Base-by-base conservation (phyloP, 1,140 invertebrate species). In the Aporrectodea caliginosa region DNA sequence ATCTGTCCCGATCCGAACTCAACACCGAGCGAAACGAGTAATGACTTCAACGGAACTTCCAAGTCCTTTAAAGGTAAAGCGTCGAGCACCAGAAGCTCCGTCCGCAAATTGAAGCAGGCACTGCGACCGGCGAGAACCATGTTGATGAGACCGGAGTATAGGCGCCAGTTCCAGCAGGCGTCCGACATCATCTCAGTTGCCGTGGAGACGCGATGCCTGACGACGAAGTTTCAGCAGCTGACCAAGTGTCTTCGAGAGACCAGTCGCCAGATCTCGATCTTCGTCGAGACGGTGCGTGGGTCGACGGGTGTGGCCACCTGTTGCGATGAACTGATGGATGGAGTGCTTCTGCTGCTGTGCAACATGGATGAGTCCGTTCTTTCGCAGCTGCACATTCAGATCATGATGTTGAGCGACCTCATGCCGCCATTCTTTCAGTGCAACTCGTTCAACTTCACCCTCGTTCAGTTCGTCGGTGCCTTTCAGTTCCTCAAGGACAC, bases 251-350 rank as follows among this genome's bases (percentile, higher is more conserved):
- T 79, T 27, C 78, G 78, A 1, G 73, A 79, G 71, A 75, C 73
- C 73, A 78, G 29, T 69, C 1, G 32, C 2, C 77, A 78, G 2
- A 22, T 58, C 2, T 35, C 34, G 35, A 2, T 2, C 58, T 71
- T 78, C 6, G 27, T 58, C 33, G 2, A 16, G 35, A 12, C 32
- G 16, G 6, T 58, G 43, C 6, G 43, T 6, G 43, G 43, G 1
- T 29, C 34, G 32, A 22, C 71, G 12, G 33, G 71, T 6, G 35
- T 30, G 34, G 71, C 32, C 0, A 35, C 34, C 72, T 73, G 58
- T 6, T 58, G 43, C 43, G 78, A 79, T 71, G 73, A 79, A 30
- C 78, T 79, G 31, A 75, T 79, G 32, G 78, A 79, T 33, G 43
- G 73, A 1, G 70, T 79, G 71, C 35, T 75, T 29, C 2, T 79